Conservation (phyloP, 2,888 invertebrate species). For the Leptinotarsa haldemani region DNA sequence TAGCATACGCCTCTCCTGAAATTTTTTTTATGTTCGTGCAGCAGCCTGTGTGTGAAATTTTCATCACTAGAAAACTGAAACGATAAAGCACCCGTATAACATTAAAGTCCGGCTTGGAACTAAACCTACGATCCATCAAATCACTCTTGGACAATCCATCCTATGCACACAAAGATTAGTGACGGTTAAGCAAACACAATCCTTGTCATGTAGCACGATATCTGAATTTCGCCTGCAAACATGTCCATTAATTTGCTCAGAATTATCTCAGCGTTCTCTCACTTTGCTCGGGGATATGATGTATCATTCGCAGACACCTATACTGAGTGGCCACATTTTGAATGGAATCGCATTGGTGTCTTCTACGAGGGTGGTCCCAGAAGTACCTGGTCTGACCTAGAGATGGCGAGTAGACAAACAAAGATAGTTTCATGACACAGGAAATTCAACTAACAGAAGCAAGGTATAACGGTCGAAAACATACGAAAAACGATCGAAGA, state of each 20-base stretch:
- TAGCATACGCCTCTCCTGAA: no score
- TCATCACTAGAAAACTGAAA: not conserved
- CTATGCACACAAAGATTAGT: conserved; percentile 39
- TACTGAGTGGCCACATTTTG: not conserved
- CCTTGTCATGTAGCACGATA: conserved; percentile 39
- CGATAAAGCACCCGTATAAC: not conserved
- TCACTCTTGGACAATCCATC: conserved; percentile 37
- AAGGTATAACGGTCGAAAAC: no score
- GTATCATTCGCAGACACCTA: conserved; percentile 3
- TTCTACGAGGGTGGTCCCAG: no score
- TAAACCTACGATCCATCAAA: conserved; percentile 32
- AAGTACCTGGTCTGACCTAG: no score
- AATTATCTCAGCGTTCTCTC: conserved; percentile 33
- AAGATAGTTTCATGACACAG: no score
- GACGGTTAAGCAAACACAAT: conserved; percentile 39
- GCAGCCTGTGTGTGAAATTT: not conserved
- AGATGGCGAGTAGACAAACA: no score
- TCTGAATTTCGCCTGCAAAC: conserved; percentile 38
- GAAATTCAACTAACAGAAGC: no score
- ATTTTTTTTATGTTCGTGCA: not conserved
- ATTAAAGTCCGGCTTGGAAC: conserved; percentile 9
- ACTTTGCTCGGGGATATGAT: conserved; percentile 9
- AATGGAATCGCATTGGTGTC: no score
- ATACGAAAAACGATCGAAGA: no score
- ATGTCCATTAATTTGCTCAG: conserved; percentile 38